phyloP scores from a whole-genome alignment of 1,140 invertebrate species.

The Thaumetopoea pityocampa region DNA sequence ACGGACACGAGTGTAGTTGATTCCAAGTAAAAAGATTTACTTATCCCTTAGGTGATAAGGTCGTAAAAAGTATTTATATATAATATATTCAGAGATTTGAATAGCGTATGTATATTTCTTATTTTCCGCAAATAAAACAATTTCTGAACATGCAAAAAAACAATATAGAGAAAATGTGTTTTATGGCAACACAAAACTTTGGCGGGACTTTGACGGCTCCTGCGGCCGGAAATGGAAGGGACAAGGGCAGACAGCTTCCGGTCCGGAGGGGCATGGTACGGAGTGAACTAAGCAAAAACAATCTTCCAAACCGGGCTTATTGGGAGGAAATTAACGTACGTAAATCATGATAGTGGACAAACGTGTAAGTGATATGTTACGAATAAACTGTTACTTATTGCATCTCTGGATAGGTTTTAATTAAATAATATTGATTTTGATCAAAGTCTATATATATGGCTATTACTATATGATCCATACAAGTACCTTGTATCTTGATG shows the following conservation, averaged over 20 bases:
- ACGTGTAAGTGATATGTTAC: slow-evolving; percentile 14
- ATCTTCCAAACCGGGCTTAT: slow-evolving; percentile 26
- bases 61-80: no score
- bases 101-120: background rate
- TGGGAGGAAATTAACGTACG: slow-evolving; percentile 45
- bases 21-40: no score
- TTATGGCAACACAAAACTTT: slow-evolving; percentile 38
- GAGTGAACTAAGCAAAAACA: slow-evolving; percentile 47
- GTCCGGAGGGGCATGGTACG: slow-evolving; percentile 34
- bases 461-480: no score
- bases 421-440: slow-evolving; percentile 1
- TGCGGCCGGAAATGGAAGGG: slow-evolving; percentile 55
- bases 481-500: no score
- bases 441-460: no score
- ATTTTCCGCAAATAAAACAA: no score
- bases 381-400: background rate
- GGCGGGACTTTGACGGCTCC: slow-evolving; percentile 34
- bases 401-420: no score
- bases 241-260: slow-evolving; percentile 57
- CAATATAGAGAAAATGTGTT: slow-evolving; percentile 19
- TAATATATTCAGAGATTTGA: no score
- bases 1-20: no score
- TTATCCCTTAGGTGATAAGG: no score
- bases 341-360: slow-evolving; percentile 42
- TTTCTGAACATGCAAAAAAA: slow-evolving; percentile 14